Conservation (phyloP, 2,888 invertebrate species). For the Cybosia mesomella region DNA sequence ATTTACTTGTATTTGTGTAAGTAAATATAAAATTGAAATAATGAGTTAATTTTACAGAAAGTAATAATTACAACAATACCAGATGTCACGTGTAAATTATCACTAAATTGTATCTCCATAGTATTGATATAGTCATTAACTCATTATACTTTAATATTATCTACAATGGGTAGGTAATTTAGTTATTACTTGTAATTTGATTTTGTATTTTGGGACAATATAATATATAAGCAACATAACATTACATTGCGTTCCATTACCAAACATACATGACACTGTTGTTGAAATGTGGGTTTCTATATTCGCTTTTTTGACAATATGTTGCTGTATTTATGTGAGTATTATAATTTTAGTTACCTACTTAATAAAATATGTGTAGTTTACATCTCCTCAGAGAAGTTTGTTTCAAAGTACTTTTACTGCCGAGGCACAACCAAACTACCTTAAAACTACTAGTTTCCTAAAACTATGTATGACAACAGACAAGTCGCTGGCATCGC, state of each 20-base stretch:
- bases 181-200: slow-evolving; percentile 5
- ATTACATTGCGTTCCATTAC: background rate
- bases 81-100: background rate
- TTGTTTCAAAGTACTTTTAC: too few species aligned
- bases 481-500: too few species aligned
- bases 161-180: background rate
- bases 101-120: background rate
- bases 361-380: too few species aligned
- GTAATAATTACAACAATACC: background rate
- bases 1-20: background rate
- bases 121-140: slow-evolving; percentile 2
- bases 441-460: too few species aligned
- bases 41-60: background rate
- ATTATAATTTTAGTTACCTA: background rate
- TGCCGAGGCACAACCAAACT: too few species aligned
- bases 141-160: slow-evolving; percentile 9
- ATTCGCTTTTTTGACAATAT: slow-evolving; percentile 33
- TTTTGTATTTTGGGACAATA: slow-evolving; percentile 15
- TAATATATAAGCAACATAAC: background rate
- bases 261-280: background rate
- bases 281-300: slow-evolving; percentile 33
- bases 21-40: background rate
- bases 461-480: too few species aligned
- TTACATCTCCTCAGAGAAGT: too few species aligned
- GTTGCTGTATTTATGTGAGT: slow-evolving; percentile 47